Conservation (phyloP, 2,113 vertebrate genomes). For the Cheilinus undulatus region DNA sequence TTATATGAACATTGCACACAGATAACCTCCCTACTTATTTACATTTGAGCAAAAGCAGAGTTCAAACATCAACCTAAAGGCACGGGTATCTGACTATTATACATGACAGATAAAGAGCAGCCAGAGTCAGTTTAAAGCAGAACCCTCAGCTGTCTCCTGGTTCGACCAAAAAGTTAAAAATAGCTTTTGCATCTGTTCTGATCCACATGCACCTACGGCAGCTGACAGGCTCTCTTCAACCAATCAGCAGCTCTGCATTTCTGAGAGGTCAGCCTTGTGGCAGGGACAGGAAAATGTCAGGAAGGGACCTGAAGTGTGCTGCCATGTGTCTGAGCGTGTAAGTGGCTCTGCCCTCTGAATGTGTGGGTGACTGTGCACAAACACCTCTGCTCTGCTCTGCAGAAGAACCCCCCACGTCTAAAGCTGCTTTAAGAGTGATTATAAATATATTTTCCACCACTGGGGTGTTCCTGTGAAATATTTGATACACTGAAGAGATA, state of each 20-base stretch:
- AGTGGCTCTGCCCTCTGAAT: constrained; percentile 18
- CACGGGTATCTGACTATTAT: too few relatives aligned
- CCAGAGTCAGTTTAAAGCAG: too few relatives aligned
- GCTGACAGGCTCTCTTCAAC: constrained; percentile 57
- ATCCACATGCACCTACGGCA: constrained; percentile 34
- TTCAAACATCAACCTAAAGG: too few relatives aligned
- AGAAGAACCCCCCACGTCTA: background rate
- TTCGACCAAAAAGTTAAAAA: constrained; percentile 61
- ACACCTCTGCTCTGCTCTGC: background rate
- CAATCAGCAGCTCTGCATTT: constrained; percentile 63
- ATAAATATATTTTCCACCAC: background rate
- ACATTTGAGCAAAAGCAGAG: too few relatives aligned
- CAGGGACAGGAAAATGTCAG: constrained; percentile 26
- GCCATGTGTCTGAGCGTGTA: constrained; percentile 30
- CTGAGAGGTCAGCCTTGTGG: constrained; percentile 63
- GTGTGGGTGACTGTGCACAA: background rate
- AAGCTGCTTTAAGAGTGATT: background rate
- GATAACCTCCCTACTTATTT: too few relatives aligned
- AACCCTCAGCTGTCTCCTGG: constrained; percentile 61
- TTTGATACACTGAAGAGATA: constrained; percentile 9
- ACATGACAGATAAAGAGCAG: too few relatives aligned
- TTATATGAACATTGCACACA: too few relatives aligned
- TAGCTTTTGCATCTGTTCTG: constrained; percentile 74
- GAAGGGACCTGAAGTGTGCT: constrained; percentile 13
- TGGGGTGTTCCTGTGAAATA: constrained; percentile 20